Conservation (phyloP, 2,797 vertebrate genomes). For the Clarias platycephalus region DNA sequence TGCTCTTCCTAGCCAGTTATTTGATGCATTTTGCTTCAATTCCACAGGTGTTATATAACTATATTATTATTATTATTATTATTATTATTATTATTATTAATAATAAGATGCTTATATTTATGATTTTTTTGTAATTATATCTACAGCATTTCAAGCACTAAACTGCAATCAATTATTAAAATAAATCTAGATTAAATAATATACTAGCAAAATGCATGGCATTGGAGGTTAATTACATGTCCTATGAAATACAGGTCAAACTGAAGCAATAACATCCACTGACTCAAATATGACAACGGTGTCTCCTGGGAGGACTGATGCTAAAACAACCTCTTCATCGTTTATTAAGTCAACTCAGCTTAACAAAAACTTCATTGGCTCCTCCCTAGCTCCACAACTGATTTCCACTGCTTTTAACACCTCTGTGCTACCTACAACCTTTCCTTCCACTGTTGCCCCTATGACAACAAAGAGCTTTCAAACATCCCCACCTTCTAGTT, state of each 20-base stretch:
- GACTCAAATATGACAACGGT: not conserved
- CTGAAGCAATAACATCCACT: slow-evolving; percentile 23
- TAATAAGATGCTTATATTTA: not conserved
- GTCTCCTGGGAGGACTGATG: not conserved
- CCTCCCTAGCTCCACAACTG: slow-evolving; percentile 14
- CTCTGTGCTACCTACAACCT: slow-evolving; percentile 17
- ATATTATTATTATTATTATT: slow-evolving; percentile 1
- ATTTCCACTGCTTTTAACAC: slow-evolving; percentile 26
- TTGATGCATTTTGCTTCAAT: slow-evolving; percentile 72
- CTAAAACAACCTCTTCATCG: slow-evolving; percentile 22
- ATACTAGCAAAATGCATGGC: not conserved
- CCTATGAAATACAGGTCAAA: slow-evolving; percentile 33
- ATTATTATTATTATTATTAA: slow-evolving; percentile 13
- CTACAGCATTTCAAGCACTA: not conserved
- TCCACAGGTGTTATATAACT: slow-evolving; percentile 62
- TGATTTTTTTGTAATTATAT: not conserved
- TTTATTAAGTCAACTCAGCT: slow-evolving; percentile 32
- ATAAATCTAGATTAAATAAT: not conserved
- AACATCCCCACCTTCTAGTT: not conserved
- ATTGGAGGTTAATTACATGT: not conserved
- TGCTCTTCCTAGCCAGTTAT: fast-evolving
- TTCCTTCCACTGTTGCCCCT: slow-evolving; percentile 12
- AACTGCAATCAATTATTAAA: not conserved
- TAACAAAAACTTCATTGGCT: not conserved
- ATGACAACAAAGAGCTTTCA: slow-evolving; percentile 1